Conservation (phyloP, 92 coral and sea anemone species). For the Phenganax subtilis region DNA sequence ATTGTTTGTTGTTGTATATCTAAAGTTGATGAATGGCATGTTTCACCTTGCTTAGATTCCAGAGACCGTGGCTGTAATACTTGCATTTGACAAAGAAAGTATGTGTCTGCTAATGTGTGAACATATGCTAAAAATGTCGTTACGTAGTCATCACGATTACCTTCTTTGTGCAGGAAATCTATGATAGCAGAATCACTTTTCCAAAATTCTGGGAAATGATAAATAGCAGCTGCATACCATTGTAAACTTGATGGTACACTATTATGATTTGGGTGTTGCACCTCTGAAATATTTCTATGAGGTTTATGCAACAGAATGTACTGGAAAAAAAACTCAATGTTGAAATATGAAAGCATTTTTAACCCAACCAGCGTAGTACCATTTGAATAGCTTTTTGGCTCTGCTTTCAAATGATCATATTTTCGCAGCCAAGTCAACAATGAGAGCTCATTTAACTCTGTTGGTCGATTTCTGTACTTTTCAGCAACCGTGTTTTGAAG, state of each 20-base stretch:
- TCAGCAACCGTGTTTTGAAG: not conserved
- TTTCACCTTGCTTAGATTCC: not conserved
- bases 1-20: too few relatives aligned
- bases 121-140: not conserved
- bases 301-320: not conserved
- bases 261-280: conserved; percentile 1
- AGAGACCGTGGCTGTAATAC: not conserved
- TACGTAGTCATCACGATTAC: not conserved
- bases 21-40: too few relatives aligned
- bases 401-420: not conserved
- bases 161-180: not conserved
- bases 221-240: not conserved
- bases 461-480: conserved; percentile 3
- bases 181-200: not conserved
- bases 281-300: not conserved
- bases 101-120: not conserved
- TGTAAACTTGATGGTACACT: not conserved
- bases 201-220: not conserved
- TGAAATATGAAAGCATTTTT: conserved; percentile 7
- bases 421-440: conserved; percentile 15
- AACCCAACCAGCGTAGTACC: conserved; percentile 15
- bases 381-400: not conserved
- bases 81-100: not conserved
- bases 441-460: not conserved
- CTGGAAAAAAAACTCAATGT: not conserved